Percentiles rank a stretch among this genome's conserved stretches.
Evolutionary conservation across 1,140 invertebrate genomes (phyloP).

Genomic region (Forficula auricularia): DNA sequence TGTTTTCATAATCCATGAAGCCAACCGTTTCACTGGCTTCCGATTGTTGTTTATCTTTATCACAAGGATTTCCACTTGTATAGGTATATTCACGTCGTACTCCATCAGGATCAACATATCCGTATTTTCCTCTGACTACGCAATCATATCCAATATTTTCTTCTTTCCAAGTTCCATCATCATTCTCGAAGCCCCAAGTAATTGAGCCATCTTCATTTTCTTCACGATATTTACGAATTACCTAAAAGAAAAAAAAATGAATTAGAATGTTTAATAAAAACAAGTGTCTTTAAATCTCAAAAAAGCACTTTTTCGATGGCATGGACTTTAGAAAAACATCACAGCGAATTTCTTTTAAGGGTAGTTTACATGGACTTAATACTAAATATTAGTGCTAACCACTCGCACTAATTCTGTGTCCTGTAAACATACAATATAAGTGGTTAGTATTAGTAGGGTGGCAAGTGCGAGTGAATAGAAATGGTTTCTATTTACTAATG

Average conservation of each 20-base stretch:
- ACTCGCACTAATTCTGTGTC: no score
- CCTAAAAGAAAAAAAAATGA: conserved; percentile 18
- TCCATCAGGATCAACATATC: conserved; percentile 66
- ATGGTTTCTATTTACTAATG: no score
- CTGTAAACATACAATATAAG: no score
- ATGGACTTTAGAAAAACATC: background rate
- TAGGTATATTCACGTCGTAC: conserved; percentile 50
- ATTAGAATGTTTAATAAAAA: background rate
- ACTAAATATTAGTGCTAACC: no score
- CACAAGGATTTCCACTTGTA: conserved; percentile 45
- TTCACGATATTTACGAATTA: conserved; percentile 42
- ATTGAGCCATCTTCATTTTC: conserved; percentile 67
- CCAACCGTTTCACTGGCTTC: conserved; percentile 33
- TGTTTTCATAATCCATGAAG: conserved; percentile 51
- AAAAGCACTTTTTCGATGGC: no score
- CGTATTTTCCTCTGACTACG: conserved; percentile 61
- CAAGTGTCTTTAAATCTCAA: conserved; percentile 1
- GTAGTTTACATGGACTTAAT: no score
- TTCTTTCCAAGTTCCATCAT: conserved; percentile 61
- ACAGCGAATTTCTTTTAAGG: no score
- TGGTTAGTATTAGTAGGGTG: no score
- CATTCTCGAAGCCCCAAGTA: conserved; percentile 72
- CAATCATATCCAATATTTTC: conserved; percentile 64
- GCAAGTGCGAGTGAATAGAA: no score
- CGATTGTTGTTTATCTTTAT: conserved; percentile 38